Evolutionary conservation across 2,113 vertebrate genomes (phyloP), one percentile per base, ranked within the genome.

Genomic region (Saccopteryx bilineata): DNA sequence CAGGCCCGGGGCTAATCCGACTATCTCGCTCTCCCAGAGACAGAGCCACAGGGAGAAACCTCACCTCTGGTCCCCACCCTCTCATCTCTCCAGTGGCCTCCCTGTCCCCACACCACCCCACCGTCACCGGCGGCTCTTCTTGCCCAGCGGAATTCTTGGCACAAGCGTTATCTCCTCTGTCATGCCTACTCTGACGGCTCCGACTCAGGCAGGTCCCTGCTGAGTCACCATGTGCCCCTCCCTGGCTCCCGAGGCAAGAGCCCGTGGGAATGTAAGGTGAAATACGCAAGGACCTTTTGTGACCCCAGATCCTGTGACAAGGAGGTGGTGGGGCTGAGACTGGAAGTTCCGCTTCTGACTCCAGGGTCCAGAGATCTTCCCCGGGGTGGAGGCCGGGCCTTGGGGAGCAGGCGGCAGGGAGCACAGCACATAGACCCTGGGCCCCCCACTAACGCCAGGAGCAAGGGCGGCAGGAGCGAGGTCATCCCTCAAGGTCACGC

Each of bases 21-120:
- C 61, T 75, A 69, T 79, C 93, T 96, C 50, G 46, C 24, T 24
- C 60, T 84, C 26, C 12, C 96, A 93, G 91, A 93, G 91, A 85
- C 71, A 58, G 33, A n/a, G 18, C 12, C 4, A 1, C 24, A 26
- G 63, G 10, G 5, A 56, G 28, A 48, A 56, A 14, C 31, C 52
- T 19, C 23, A 7, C 21, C 60, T 71, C n/a, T 19, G n/a, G 50
- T 75, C 31, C 72, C 39, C 5, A 0, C 24, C 80, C 71, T 10
- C 61, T 63, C 4, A 4, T 60, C 72, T 93, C 48, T 33, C 66
- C 76, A 72, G 60, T 26, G 50, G 24, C 65, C 88, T 71, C 18
- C 33, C 28, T 24, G 19, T 31, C 28, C 8, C 46, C 31, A 4
- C n/a, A 4, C 21, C 26, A 21, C 14, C 23, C 28, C 8, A 14